These are phyloP conservation scores for Hyperoodon ampullatus DNA, from an alignment of 2,113 vertebrate genomes.

Conservation along the genomic window DNA sequence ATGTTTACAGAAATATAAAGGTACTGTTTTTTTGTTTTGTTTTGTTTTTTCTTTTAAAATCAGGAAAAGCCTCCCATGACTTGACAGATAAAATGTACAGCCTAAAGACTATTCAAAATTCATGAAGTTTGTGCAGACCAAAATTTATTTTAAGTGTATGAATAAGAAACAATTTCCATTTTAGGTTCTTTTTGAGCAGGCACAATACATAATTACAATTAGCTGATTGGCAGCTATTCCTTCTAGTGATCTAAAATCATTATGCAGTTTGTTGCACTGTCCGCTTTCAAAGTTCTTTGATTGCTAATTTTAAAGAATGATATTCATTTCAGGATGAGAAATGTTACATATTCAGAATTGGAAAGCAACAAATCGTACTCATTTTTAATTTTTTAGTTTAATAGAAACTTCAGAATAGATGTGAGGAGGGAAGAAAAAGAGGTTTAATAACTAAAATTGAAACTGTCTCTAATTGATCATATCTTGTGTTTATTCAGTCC, in stretches of 20 bases:
- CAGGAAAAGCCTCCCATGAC: neutral
- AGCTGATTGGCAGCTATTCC: constrained; percentile 83
- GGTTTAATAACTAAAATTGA: constrained; percentile 39
- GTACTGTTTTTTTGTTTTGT: neutral
- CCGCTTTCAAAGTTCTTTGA: constrained; percentile 79
- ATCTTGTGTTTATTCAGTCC: constrained; percentile 28
- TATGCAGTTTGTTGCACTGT: constrained; percentile 77
- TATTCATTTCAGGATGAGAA: constrained; percentile 72
- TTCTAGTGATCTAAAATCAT: constrained; percentile 75
- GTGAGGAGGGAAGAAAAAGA: constrained; percentile 7
- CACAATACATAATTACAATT: constrained; percentile 82
- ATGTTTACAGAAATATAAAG: constrained; percentile 58
- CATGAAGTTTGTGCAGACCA: constrained; percentile 68
- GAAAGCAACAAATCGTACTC: constrained; percentile 66
- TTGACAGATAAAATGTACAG: constrained; percentile 60
- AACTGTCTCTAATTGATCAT: constrained; percentile 27
- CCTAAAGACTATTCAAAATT: constrained; percentile 74
- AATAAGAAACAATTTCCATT: constrained; percentile 82
- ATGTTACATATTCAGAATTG: constrained; percentile 66
- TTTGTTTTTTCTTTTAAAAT: constrained; percentile 22
- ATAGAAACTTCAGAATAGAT: constrained; percentile 69
- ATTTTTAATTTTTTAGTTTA: constrained; percentile 75
- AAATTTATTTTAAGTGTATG: constrained; percentile 73
- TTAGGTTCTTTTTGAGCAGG: constrained; percentile 78
- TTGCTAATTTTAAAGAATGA: constrained; percentile 82